Percentiles rank a stretch among this genome's conserved stretches.
Conservation (phyloP, 1,140 invertebrate species). For the Marisa cornuarietis region DNA sequence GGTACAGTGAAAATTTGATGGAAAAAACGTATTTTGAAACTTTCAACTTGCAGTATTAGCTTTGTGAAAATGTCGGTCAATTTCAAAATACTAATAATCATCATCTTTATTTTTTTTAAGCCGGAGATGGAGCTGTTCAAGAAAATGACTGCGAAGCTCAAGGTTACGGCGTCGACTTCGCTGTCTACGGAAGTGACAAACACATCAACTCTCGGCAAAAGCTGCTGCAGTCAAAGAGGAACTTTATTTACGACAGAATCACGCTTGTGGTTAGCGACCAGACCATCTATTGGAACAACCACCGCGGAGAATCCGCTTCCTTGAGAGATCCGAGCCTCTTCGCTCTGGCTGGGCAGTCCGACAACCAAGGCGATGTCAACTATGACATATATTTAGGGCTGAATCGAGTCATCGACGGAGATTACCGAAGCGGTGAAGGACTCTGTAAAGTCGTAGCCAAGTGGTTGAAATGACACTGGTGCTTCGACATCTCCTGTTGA, state of each 20-base stretch:
- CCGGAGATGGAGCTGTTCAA: conserved; percentile 28
- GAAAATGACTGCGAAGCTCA: conserved; percentile 34
- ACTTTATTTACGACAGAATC: conserved; percentile 18
- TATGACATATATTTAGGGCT: conserved; percentile 27
- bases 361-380: conserved; percentile 30
- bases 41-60: too few relatives aligned
- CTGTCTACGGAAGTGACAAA: conserved; percentile 32
- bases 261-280: conserved; percentile 28
- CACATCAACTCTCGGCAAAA: conserved; percentile 14
- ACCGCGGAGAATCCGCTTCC: conserved; percentile 14
- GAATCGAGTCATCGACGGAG: conserved; percentile 33
- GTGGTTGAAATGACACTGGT: conserved; percentile 18
- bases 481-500: too few relatives aligned
- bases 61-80: too few relatives aligned
- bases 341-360: conserved; percentile 27
- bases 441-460: conserved; percentile 21
- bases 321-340: conserved; percentile 24
- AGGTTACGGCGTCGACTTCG: conserved; percentile 20
- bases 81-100: neutral
- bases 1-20: neutral
- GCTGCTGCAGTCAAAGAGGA: neutral
- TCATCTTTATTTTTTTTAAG: conserved; percentile 25
- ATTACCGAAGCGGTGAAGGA: conserved; percentile 29
- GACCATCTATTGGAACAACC: conserved; percentile 24
- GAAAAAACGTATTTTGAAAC: neutral